phyloP scores from a whole-genome alignment of 2,113 vertebrate genomes.

The Phalacrocorax aristotelis region DNA sequence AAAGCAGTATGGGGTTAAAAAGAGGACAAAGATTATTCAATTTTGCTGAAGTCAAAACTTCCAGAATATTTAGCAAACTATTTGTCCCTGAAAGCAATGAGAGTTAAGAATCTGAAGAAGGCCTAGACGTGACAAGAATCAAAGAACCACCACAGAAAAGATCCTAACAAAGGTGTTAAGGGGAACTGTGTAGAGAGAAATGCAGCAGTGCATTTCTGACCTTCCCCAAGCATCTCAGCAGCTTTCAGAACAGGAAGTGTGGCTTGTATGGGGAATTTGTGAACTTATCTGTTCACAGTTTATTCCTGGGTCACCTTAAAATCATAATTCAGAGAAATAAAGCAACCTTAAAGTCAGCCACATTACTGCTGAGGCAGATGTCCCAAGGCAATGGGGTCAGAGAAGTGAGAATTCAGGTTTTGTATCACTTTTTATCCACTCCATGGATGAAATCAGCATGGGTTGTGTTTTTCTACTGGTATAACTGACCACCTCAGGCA shows the following conservation, averaged over 20 bases:
- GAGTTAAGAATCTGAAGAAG: not conserved
- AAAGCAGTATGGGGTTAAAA: not conserved
- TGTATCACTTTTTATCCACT: not conserved
- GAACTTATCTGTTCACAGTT: not conserved
- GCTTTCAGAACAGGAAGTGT: not conserved
- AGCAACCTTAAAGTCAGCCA: not conserved
- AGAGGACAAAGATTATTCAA: not conserved
- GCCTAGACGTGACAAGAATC: not conserved
- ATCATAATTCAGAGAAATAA: not conserved
- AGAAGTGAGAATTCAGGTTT: not conserved
- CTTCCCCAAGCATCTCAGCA: not conserved
- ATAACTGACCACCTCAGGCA: not conserved
- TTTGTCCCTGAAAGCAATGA: not conserved
- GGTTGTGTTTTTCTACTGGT: not conserved
- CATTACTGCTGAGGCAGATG: not conserved
- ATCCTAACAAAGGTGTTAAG: not conserved
- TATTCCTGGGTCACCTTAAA: not conserved
- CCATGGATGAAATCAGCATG: not conserved
- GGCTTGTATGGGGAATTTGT: not conserved
- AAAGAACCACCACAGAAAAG: not conserved
- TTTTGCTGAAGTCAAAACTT: not conserved
- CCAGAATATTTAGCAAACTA: not conserved
- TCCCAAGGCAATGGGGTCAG: not conserved
- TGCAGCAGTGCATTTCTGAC: not conserved
- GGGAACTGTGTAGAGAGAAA: not conserved